Conservation (phyloP, 2,113 vertebrate species). For the Anas platyrhynchos region DNA sequence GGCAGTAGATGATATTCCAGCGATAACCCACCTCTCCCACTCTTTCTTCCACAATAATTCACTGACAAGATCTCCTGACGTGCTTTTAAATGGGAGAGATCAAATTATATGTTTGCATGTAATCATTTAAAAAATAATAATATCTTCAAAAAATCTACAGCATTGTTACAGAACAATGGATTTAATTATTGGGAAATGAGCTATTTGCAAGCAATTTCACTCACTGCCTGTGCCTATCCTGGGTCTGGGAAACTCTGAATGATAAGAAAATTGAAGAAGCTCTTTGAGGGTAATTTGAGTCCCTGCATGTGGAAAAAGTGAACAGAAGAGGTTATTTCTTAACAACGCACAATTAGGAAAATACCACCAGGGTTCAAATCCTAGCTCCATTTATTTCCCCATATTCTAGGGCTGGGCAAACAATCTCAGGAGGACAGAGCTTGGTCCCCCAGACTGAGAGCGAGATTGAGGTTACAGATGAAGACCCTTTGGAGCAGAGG, state of each 20-base stretch:
- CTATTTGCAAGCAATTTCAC: constrained; percentile 34
- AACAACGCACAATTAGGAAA: background rate
- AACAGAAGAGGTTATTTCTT: background rate
- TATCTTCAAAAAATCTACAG: background rate
- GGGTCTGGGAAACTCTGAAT: background rate
- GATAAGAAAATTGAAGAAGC: background rate
- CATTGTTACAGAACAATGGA: constrained; percentile 41
- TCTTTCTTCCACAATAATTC: constrained; percentile 2
- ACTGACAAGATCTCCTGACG: constrained; percentile 17
- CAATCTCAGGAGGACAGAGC: background rate
- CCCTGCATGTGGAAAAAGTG: background rate
- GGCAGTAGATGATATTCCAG: background rate
- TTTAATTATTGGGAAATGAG: constrained; percentile 40
- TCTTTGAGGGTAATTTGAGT: background rate
- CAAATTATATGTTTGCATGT: constrained; percentile 54
- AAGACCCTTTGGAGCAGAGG: background rate
- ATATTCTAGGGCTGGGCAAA: background rate
- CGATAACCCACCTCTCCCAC: background rate
- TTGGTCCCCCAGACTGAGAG: background rate
- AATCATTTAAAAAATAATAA: constrained; percentile 46
- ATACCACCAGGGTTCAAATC: background rate
- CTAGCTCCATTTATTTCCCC: background rate
- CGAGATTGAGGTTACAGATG: too few species aligned
- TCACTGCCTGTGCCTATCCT: background rate
- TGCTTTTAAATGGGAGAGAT: background rate